Base-by-base conservation (phyloP, 2,888 invertebrate genomes). In the Aproaerema taeniolella region DNA sequence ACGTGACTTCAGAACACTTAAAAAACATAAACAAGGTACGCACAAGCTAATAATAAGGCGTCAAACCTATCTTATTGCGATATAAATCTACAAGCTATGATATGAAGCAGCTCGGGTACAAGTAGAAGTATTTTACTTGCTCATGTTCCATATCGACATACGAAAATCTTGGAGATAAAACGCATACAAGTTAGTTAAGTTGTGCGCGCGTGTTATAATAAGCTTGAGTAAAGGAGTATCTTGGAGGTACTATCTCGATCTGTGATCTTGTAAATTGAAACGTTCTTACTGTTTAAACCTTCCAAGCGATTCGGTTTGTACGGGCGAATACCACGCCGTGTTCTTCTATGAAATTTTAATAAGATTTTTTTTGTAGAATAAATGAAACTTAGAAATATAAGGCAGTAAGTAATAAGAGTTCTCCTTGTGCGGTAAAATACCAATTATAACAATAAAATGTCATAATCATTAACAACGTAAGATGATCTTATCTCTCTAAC, bases 131-230 rank as follows among this genome's bases (percentile, higher is more conserved):
- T 15, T 30, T 35, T 29, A 57, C 61, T 60, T 54, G 62, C 58
- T 58, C 62, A 62, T 59, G 61, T 53, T 49, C 61, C 69, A 66
- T 81, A 83, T 83, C 82, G 65, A 61, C 61, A 58, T 59, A 73
- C 72, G 65, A 75, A 78, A 79, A 85, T 85, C 83, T 78, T 54
- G 40, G 55, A 63, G 82, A 82, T 81, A 82, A 77, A 65, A 58
- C 60, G 63, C 63, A 74, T 76, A 85, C 85, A 83, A 80, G 81
- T 80, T 80, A 80, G 81, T 80, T 80, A 81, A 82, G 79, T 83
- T 76, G 70, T 65, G 65, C 57, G 58, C 46, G 68, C 64, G 72
- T 69, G 71, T 80, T 80, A 82, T 79, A 79, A 81, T 75, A 64
- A 57, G 49, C 58, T 54, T 55, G 73, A 70, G 73, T 74, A 73